Conservation (phyloP, 2,797 vertebrate species). For the Hydrophis major region DNA sequence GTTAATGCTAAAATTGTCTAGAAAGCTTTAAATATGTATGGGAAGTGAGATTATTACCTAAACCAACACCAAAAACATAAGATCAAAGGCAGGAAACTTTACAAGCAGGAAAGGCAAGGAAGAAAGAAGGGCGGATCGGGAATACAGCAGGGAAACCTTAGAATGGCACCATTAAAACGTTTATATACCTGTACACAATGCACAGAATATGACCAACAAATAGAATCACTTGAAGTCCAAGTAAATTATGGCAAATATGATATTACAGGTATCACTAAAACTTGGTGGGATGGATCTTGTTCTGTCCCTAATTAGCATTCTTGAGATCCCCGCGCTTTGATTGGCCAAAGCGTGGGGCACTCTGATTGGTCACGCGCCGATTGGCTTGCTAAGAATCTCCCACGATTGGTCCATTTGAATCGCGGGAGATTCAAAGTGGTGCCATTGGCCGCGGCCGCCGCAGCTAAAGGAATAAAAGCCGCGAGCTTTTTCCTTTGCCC, state of each 20-base stretch:
- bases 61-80: not conserved
- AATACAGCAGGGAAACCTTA: not conserved
- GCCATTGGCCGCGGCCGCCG: too few species aligned
- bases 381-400: too few species aligned
- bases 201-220: not conserved
- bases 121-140: not conserved
- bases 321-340: too few species aligned
- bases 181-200: not conserved
- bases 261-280: not conserved
- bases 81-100: not conserved
- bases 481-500: too few species aligned
- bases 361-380: too few species aligned
- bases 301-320: too few species aligned
- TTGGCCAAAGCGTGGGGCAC: too few species aligned
- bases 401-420: too few species aligned
- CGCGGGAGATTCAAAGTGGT: too few species aligned
- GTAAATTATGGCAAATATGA: not conserved
- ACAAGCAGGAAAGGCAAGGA: not conserved
- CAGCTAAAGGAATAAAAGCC: too few species aligned
- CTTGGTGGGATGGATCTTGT: not conserved
- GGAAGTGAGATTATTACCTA: not conserved
- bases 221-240: not conserved
- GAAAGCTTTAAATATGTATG: not conserved
- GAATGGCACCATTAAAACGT: not conserved
- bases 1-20: not conserved